Evolutionary conservation across 1,140 invertebrate genomes (phyloP).

Genomic region (Drosophila persimilis): DNA sequence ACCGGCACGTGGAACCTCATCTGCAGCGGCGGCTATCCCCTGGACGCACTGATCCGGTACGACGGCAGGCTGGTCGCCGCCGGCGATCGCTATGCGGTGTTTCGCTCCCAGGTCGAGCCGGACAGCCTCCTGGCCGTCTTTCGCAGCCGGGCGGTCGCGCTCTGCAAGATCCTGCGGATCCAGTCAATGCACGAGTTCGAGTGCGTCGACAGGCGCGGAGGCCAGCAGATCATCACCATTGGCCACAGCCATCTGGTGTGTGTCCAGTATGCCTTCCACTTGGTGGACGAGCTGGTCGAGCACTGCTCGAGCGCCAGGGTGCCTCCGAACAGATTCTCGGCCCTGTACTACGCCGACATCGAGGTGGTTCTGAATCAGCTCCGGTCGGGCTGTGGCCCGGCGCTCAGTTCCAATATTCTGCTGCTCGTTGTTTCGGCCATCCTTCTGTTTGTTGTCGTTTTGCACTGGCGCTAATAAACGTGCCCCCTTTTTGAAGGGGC

Average conservation of each 20-base stretch:
- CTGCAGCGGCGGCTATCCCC: constrained; percentile 15
- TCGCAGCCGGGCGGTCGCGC: not conserved
- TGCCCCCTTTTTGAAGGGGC: too few species aligned
- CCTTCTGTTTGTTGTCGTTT: not conserved
- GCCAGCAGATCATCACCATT: not conserved
- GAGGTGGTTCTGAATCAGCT: not conserved
- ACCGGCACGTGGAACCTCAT: not conserved
- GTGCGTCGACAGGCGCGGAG: not conserved
- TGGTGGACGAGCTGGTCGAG: constrained; percentile 21
- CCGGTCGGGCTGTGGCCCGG: not conserved
- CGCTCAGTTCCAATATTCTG: not conserved
- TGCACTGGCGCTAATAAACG: constrained; percentile 27
- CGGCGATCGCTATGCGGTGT: constrained; percentile 17
- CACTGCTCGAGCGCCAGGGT: not conserved
- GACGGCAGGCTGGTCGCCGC: not conserved
- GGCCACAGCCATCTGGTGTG: not conserved
- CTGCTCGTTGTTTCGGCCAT: not conserved
- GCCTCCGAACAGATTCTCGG: not conserved
- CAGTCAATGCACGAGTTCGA: not conserved
- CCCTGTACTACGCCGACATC: constrained; percentile 14
- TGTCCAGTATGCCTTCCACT: not conserved
- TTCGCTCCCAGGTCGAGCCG: not conserved
- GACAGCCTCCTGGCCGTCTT: constrained; percentile 6
- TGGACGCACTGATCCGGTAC: constrained; percentile 7
- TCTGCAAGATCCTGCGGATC: constrained; percentile 1